phyloP scores from a whole-genome alignment of 2,888 invertebrate genomes.

The Mythimna lalbum region DNA sequence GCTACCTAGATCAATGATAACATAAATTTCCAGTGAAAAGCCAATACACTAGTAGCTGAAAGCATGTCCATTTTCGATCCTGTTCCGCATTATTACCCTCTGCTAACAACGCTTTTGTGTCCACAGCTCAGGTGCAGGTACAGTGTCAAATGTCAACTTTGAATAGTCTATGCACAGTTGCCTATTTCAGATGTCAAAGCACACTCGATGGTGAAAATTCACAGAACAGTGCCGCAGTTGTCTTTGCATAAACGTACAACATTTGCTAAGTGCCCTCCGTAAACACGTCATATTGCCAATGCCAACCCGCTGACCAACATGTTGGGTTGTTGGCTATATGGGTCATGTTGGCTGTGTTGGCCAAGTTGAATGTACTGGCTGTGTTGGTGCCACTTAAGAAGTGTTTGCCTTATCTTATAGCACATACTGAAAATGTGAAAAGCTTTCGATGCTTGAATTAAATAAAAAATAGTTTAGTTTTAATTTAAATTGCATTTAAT shows the following conservation, averaged over 20 bases:
- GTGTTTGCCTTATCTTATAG: slow-evolving; percentile 35
- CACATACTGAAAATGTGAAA: slow-evolving; percentile 45
- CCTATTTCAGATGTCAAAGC: neutral
- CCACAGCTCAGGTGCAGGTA: neutral
- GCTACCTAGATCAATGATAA: no score
- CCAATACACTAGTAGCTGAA: neutral
- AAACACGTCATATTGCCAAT: slow-evolving; percentile 16
- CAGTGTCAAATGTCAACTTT: slow-evolving; percentile 2
- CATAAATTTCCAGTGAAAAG: no score
- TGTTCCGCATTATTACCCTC: neutral
- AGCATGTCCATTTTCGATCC: neutral
- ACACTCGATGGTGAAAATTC: slow-evolving; percentile 13
- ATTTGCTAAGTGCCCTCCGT: slow-evolving; percentile 34
- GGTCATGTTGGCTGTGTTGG: slow-evolving; percentile 6
- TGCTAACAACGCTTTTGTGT: neutral
- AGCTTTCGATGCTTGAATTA: slow-evolving; percentile 34
- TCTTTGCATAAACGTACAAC: slow-evolving; percentile 27
- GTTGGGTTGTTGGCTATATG: slow-evolving; percentile 4
- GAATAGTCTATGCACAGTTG: neutral
- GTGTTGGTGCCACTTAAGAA: slow-evolving; percentile 26
- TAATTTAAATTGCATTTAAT: slow-evolving; percentile 41
- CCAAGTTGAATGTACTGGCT: slow-evolving; percentile 6
- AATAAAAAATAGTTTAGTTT: slow-evolving; percentile 12
- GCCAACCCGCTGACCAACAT: neutral
- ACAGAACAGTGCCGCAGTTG: slow-evolving; percentile 9